Percentiles rank a stretch among this genome's conserved stretches.
Conservation (phyloP, 2,888 invertebrate species). For the Dynastes hyllus region DNA sequence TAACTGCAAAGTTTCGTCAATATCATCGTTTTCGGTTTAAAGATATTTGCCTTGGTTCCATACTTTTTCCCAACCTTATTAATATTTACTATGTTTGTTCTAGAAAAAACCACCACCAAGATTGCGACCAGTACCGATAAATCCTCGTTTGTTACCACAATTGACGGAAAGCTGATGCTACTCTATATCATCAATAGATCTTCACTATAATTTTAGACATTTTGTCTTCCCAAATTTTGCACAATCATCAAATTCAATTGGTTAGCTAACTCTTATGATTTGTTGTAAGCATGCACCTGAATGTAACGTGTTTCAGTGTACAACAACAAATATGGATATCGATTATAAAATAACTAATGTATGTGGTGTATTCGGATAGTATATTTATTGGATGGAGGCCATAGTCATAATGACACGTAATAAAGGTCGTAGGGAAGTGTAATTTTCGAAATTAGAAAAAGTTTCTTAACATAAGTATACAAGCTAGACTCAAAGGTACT, state of each 20-base stretch:
- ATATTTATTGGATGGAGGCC: constrained; percentile 31
- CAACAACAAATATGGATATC: constrained; percentile 45
- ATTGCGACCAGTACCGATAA: constrained; percentile 84
- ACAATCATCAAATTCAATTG: constrained; percentile 58
- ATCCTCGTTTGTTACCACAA: constrained; percentile 82
- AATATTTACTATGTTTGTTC: constrained; percentile 62
- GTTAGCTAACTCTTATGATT: constrained; percentile 50
- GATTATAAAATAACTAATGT: constrained; percentile 26
- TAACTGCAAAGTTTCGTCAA: too few relatives aligned
- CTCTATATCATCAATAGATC: constrained; percentile 55
- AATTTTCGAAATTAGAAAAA: constrained; percentile 21
- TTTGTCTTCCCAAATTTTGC: constrained; percentile 63
- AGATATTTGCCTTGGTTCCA: not conserved
- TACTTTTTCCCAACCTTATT: too few relatives aligned
- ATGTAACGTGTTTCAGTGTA: constrained; percentile 46
- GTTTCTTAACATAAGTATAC: constrained; percentile 12
- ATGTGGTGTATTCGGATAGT: constrained; percentile 14
- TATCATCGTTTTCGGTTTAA: too few relatives aligned
- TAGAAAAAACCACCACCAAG: constrained; percentile 88
- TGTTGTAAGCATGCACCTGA: constrained; percentile 43
- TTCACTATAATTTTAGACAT: constrained; percentile 59
- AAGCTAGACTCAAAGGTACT: constrained; percentile 17
- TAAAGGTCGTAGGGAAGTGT: not conserved
- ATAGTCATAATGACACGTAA: constrained; percentile 4
- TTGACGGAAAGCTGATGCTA: constrained; percentile 75